phyloP scores from a whole-genome alignment of 2,888 invertebrate genomes.

The Onthophagus sagittarius region DNA sequence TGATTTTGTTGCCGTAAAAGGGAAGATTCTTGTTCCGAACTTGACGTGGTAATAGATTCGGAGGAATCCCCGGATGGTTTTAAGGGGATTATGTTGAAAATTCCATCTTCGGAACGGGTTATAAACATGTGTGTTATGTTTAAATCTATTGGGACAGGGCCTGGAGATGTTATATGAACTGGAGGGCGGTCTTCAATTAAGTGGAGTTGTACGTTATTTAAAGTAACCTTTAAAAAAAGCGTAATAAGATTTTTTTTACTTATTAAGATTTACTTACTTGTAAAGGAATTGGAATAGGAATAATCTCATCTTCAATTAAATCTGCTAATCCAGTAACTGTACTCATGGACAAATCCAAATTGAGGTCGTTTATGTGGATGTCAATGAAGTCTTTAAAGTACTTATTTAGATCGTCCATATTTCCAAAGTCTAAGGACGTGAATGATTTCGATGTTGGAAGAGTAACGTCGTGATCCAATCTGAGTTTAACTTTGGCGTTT shows the following conservation, averaged over 20 bases:
- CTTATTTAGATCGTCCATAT: constrained; percentile 48
- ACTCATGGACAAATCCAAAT: constrained; percentile 71
- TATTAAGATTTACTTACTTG: constrained; percentile 56
- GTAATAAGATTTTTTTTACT: constrained; percentile 15
- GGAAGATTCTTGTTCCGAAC: constrained; percentile 21
- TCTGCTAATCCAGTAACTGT: constrained; percentile 78
- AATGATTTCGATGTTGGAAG: constrained; percentile 42
- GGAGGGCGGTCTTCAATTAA: constrained; percentile 81
- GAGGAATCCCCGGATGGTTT: constrained; percentile 19
- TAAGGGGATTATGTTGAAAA: constrained; percentile 68
- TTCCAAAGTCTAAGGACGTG: constrained; percentile 45
- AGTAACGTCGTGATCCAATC: constrained; percentile 59
- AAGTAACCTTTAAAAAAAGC: constrained; percentile 54
- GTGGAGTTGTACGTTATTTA: constrained; percentile 72
- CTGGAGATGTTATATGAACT: constrained; percentile 76
- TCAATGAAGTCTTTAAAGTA: constrained; percentile 57
- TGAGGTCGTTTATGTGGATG: constrained; percentile 62
- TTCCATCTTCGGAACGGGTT: constrained; percentile 68
- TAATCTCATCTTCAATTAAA: constrained; percentile 82
- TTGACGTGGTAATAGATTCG: constrained; percentile 17
- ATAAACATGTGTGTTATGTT: constrained; percentile 67
- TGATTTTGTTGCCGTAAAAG: constrained; percentile 50
- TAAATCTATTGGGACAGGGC: constrained; percentile 74
- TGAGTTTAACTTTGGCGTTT: constrained; percentile 56
- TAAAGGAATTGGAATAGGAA: constrained; percentile 75